Conservation (phyloP, 2,888 invertebrate species). For the Pilophorus perplexus region DNA sequence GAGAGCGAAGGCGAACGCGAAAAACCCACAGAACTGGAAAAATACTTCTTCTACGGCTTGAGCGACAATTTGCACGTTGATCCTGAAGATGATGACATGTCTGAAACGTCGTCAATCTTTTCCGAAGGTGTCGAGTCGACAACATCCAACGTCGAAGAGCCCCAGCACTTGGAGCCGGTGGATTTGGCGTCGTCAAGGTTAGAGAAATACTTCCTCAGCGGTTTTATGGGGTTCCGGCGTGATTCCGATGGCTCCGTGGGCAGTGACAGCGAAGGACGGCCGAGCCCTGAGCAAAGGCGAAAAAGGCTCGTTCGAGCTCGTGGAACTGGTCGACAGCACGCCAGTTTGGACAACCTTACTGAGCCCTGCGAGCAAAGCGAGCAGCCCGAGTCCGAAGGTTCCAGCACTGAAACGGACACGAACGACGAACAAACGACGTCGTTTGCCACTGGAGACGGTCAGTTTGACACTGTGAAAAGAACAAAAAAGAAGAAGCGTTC, state of each 20-base stretch:
- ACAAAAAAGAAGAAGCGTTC: slow-evolving; percentile 73
- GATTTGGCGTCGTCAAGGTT: slow-evolving; percentile 79
- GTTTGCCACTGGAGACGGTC: slow-evolving; percentile 69
- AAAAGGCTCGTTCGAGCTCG: slow-evolving; percentile 77
- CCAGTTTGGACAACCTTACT: slow-evolving; percentile 71
- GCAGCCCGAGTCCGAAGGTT: slow-evolving; percentile 61
- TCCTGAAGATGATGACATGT: slow-evolving; percentile 54
- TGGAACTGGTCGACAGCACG: slow-evolving; percentile 78
- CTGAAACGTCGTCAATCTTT: slow-evolving; percentile 79
- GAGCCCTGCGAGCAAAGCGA: slow-evolving; percentile 57
- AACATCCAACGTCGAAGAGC: slow-evolving; percentile 54
- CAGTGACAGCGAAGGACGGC: slow-evolving; percentile 84
- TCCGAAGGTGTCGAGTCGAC: slow-evolving; percentile 78
- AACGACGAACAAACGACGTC: slow-evolving; percentile 60
- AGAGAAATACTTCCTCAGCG: slow-evolving; percentile 85
- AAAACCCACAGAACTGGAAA: slow-evolving; percentile 79
- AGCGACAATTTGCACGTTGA: slow-evolving; percentile 65
- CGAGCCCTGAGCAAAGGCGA: slow-evolving; percentile 80
- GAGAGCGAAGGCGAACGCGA: slow-evolving; percentile 81
- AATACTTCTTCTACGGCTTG: slow-evolving; percentile 84
- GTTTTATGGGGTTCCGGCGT: slow-evolving; percentile 73
- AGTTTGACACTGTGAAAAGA: slow-evolving; percentile 78
- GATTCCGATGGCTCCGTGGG: slow-evolving; percentile 85
- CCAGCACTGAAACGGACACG: slow-evolving; percentile 70
- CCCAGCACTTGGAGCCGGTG: slow-evolving; percentile 58